A percentile compares a stretch with the other conserved stretches of the same genome.
Evolutionary conservation across 2,113 vertebrate genomes (phyloP).

Genomic region (Gymnorhina tibicen): DNA sequence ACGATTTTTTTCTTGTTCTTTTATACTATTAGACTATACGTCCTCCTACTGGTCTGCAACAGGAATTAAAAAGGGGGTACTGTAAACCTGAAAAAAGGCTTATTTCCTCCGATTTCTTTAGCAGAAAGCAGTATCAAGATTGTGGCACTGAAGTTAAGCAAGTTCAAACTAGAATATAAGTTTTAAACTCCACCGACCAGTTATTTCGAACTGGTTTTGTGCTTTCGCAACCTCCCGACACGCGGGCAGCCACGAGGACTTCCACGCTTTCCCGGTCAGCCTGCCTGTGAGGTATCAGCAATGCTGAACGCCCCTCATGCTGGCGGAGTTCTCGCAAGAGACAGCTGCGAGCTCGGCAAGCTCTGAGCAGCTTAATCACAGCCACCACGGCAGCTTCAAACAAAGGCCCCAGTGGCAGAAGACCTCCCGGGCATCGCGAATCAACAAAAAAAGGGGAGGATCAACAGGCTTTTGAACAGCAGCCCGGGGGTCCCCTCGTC

Average conservation of each 20-base stretch:
- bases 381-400: background rate
- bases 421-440: background rate
- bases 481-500: background rate
- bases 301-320: rapidly evolving
- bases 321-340: rapidly evolving
- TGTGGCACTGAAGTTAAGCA: background rate
- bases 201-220: background rate
- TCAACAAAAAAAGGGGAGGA: background rate
- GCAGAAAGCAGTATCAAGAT: background rate
- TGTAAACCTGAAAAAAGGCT: background rate
- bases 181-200: background rate
- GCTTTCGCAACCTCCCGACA: background rate
- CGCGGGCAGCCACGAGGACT: rapidly evolving
- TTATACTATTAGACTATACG: background rate
- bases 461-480: background rate
- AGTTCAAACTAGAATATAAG: background rate
- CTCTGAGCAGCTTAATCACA: background rate
- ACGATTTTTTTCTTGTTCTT: background rate
- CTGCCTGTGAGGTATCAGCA: rapidly evolving
- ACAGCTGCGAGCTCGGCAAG: background rate
- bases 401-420: background rate
- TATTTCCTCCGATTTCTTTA: background rate
- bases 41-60: background rate
- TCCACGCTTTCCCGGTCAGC: rapidly evolving
- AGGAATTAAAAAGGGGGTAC: background rate